Conservation (phyloP, 2,797 vertebrate species). For the Chiloscyllium punctatum region DNA sequence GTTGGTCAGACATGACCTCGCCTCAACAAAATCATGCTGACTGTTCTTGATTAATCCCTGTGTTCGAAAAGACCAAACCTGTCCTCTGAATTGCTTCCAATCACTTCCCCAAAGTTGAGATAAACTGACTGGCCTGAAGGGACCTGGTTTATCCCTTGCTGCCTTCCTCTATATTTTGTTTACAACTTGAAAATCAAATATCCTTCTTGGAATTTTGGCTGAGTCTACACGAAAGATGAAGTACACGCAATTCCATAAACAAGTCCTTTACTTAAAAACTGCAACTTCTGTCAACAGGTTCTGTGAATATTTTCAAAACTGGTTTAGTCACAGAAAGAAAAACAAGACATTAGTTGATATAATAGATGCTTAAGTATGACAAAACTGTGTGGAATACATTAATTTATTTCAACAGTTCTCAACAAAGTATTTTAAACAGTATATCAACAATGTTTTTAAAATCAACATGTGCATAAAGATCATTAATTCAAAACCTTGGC, state of each 20-base stretch:
- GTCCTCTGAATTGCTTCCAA: too few species aligned
- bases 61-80: too few species aligned
- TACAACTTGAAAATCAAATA: neutral
- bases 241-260: neutral
- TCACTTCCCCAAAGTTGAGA: too few species aligned
- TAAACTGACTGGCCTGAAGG: too few species aligned
- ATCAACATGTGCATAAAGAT: slow-evolving; percentile 74
- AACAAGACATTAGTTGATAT: slow-evolving; percentile 16
- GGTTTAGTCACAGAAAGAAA: slow-evolving; percentile 16
- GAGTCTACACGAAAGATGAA: neutral
- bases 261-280: neutral
- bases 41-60: too few species aligned
- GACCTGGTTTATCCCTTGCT: too few species aligned
- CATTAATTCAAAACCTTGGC: slow-evolving; percentile 26
- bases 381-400: slow-evolving; percentile 37
- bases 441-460: slow-evolving; percentile 75
- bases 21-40: too few species aligned
- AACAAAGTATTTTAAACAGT: slow-evolving; percentile 75
- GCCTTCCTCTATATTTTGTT: neutral
- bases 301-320: slow-evolving; percentile 8
- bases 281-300: neutral
- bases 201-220: neutral
- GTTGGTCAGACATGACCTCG: too few species aligned
- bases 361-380: slow-evolving; percentile 32
- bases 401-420: slow-evolving; percentile 85